Evolutionary conservation across 1,140 invertebrate species (phyloP), one percentile per base, ranked within the genome.

Genomic region (Oryctes rhinoceros): DNA sequence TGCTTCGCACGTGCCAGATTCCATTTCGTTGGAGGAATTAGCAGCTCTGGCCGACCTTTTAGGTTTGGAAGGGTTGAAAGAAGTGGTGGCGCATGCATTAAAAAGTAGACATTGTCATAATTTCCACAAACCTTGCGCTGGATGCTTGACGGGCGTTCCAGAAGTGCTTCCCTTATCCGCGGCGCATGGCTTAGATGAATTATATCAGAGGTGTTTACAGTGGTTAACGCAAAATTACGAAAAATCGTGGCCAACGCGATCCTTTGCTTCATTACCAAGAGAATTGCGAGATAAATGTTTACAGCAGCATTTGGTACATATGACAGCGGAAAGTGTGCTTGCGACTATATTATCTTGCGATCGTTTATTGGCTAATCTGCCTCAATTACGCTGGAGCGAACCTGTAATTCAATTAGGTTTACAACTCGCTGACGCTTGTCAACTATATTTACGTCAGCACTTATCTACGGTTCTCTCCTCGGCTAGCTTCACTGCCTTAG

Each of bases 31-130:
- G 39, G 92, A 95, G 71, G 96, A 97, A 87, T 87, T 98, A 78
- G 94, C 96, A 0, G 94, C 95, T 0, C 86, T 97, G 74, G 94
- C 96, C 4, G 96, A 97, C 88, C 94, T 97, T 91, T 88, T 97
- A 18, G 94, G 95, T 13, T 87, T 98, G 4, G 95, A 97, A 88
- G 96, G 96, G 4, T 89, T 98, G 0, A 97, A 96, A 87, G 95
- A 97, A 90, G 94, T 96, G 2, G 95, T 97, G 0, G 93, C 93
- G 82, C 94, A 96, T 84, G 94, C 95, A 0, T 88, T 98, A 6
- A 96, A 96, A 88, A 93, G 62, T 74, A 95, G 96, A 88, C 96
- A 96, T 88, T 98, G 96, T 87, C 96, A 98, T 87, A 93, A 95
- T 84, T 97, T 96, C 86, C 95, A 96, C 85, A 94, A 93, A 89